Conservation (phyloP, 2,888 invertebrate species). For the Drosophila rellima region DNA sequence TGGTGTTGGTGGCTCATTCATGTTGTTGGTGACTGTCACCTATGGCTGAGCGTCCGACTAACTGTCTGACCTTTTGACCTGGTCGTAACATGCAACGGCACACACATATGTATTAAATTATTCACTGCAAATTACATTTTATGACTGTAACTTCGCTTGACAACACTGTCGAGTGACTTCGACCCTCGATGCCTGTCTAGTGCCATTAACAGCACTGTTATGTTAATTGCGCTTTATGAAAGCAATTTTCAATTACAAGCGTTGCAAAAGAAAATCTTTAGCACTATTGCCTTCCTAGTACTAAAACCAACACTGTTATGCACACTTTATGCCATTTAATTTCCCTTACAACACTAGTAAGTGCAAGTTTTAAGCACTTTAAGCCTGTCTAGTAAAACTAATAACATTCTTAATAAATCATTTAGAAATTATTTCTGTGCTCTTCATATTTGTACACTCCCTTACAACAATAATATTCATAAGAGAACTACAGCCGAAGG, state of each 20-base stretch:
- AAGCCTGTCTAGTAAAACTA: neutral
- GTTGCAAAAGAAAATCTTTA: neutral
- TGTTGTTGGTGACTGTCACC: slow-evolving; percentile 7
- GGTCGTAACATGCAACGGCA: slow-evolving; percentile 10
- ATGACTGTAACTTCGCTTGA: neutral
- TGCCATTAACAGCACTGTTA: neutral
- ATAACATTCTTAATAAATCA: neutral
- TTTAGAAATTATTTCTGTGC: neutral
- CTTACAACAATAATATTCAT: neutral
- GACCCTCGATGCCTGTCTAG: neutral
- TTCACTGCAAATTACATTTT: neutral
- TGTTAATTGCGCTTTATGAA: neutral
- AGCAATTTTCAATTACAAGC: neutral
- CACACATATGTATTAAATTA: neutral
- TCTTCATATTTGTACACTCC: neutral
- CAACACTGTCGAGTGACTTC: neutral
- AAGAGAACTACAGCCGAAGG: neutral
- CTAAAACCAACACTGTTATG: neutral
- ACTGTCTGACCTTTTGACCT: slow-evolving; percentile 23
- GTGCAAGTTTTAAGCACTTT: neutral
- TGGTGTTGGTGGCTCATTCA: slow-evolving; percentile 6
- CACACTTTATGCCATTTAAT: neutral
- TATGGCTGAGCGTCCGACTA: neutral
- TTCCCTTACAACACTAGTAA: neutral
- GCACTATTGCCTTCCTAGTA: neutral